Base-by-base conservation (phyloP, 1,140 invertebrate species). In the Branchinecta lynchi region DNA sequence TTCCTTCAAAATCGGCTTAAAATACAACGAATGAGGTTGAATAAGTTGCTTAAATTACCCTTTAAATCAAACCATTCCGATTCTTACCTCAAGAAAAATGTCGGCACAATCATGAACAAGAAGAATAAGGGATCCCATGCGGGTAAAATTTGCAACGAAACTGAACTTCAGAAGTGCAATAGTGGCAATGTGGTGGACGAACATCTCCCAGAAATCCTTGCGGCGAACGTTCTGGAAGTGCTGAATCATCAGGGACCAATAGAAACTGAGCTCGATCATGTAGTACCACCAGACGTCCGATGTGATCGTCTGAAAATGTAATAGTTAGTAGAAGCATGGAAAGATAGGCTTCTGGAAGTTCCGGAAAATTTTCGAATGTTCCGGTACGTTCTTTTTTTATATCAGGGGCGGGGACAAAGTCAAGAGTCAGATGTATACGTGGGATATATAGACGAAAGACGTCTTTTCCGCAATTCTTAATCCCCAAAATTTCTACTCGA, bases 151-250 rank as follows among this genome's bases (percentile, higher is more conserved):
- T 77, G 90, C 90, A 3, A 93, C 85, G 92, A 93, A 98, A 43
- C 92, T 96, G 76, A 98, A 88, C 66, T 83, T 86, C 80, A 98
- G 85, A 46, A 99, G 82, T 45, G 86, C 76, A 73, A 98, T 89
- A 5, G 95, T 96, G 7, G 91, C 89, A 75, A 95, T 85, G 77
- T 99, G 95, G 80, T 98, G 96, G 66, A 96, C 83, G 77, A 97
- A 94, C 94, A 98, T 98, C 83, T 98, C 92, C 88, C 90, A 92
- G 79, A 98, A 98, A 81, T 98, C 96, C 82, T 95, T 93, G 67
- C 89, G 84, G 74, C 89, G 90, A 51, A 93, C 87, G 79, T 98
- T 94, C 76, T 89, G 89, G 80, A 96, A 96, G 78, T 97, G 92
- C 17, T 90, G 92, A 60, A 93, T 84, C 66, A 92, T 87, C 68